Evolutionary conservation across 2,113 vertebrate genomes (phyloP).

Genomic region (Dipodomys ordii): DNA sequence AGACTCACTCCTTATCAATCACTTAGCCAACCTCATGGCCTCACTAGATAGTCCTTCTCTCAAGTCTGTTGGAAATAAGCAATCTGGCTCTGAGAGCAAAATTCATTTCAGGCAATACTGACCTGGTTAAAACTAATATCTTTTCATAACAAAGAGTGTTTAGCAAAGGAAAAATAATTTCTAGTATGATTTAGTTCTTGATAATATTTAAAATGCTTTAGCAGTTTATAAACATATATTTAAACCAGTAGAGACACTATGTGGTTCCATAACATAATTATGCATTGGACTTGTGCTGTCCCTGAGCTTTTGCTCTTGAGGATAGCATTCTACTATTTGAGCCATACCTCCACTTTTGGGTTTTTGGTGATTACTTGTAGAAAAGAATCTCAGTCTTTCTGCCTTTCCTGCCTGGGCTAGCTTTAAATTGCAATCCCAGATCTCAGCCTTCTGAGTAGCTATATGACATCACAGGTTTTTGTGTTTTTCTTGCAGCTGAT

Average conservation of each 20-base stretch:
- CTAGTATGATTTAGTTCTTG: not conserved
- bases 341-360: no score
- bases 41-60: slow-evolving; percentile 13
- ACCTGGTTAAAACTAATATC: not conserved
- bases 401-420: no score
- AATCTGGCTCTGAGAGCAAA: not conserved
- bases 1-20: slow-evolving; percentile 52
- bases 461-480: no score
- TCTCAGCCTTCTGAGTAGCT: no score
- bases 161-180: slow-evolving; percentile 7
- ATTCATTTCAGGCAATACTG: not conserved
- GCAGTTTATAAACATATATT: not conserved
- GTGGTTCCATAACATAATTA: not conserved
- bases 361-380: no score
- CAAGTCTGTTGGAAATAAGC: not conserved
- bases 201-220: no score
- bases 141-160: not conserved
- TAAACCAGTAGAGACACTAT: not conserved
- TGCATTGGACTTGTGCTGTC: not conserved
- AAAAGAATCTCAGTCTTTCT: no score
- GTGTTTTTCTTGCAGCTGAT: not conserved
- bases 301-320: no score
- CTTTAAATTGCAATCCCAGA: no score
- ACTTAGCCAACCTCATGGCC: slow-evolving; percentile 32
- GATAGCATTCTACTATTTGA: no score